Conservation (phyloP, 2,888 invertebrate genomes). For the Papilio protenor region DNA sequence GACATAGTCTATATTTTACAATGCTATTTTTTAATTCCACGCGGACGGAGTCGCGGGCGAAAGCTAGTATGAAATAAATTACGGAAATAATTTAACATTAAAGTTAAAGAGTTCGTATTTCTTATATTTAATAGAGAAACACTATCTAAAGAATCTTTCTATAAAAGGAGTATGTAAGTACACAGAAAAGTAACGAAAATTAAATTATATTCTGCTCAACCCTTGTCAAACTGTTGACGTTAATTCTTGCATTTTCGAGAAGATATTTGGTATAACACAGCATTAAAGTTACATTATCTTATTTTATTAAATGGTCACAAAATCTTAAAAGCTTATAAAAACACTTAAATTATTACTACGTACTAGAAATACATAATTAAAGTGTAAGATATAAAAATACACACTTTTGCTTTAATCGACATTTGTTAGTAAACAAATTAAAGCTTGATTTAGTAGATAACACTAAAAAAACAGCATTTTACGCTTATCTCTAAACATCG, state of each 20-base stretch:
- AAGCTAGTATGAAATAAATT: too few species aligned
- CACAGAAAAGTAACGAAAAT: not conserved
- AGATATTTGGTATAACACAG: not conserved
- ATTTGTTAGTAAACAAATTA: not conserved
- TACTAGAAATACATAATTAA: too few species aligned
- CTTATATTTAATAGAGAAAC: not conserved
- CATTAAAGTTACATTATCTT: not conserved
- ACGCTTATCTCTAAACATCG: slow-evolving; percentile 49
- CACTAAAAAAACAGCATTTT: not conserved
- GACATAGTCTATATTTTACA: too few species aligned
- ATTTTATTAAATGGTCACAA: not conserved
- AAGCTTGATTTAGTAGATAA: not conserved
- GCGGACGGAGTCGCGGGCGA: too few species aligned
- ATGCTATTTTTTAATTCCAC: too few species aligned
- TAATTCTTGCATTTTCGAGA: not conserved
- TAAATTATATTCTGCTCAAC: not conserved
- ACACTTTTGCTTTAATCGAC: not conserved
- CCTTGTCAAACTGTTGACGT: not conserved
- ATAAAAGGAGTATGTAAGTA: not conserved
- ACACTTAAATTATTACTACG: not conserved
- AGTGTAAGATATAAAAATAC: too few species aligned
- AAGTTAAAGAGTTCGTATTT: too few species aligned
- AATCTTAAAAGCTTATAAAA: not conserved
- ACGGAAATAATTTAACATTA: not conserved
- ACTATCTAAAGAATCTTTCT: not conserved